A percentile compares a stretch with the other conserved stretches of the same genome.
Conservation (phyloP, 2,888 invertebrate genomes). For the Tipula helvola region DNA sequence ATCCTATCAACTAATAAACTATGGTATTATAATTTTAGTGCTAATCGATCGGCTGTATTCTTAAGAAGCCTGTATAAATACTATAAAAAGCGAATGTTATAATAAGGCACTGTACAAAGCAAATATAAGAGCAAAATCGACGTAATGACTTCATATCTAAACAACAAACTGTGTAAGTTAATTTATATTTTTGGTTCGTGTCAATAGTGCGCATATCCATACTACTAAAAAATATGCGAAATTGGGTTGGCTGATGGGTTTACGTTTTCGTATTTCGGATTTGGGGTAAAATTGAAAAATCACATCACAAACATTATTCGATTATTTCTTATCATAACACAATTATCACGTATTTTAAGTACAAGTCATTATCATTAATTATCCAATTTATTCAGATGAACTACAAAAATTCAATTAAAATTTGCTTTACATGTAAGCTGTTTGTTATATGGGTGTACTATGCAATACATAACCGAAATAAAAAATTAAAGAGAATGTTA, state of each 20-base stretch:
- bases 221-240: neutral
- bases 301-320: neutral
- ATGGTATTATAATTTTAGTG: neutral
- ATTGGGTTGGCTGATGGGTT: neutral
- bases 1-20: neutral
- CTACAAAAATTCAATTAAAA: conserved; percentile 4
- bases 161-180: neutral
- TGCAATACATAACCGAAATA: neutral
- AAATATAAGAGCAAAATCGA: neutral
- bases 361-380: conserved; percentile 4
- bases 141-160: neutral
- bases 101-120: too few relatives aligned
- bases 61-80: neutral
- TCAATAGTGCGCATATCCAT: neutral
- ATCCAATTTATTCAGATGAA: neutral
- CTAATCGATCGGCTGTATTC: neutral
- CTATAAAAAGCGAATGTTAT: too few relatives aligned
- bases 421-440: neutral
- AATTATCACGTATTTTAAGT: neutral
- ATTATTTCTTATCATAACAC: neutral
- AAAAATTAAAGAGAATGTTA: neutral
- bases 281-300: neutral
- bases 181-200: neutral
- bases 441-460: neutral
- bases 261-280: neutral